A percentile compares a stretch with the other conserved stretches of the same genome.
These are phyloP conservation scores for Eupithecia inturbata DNA, from an alignment of 2,888 invertebrate species.

Conservation along the genomic window DNA sequence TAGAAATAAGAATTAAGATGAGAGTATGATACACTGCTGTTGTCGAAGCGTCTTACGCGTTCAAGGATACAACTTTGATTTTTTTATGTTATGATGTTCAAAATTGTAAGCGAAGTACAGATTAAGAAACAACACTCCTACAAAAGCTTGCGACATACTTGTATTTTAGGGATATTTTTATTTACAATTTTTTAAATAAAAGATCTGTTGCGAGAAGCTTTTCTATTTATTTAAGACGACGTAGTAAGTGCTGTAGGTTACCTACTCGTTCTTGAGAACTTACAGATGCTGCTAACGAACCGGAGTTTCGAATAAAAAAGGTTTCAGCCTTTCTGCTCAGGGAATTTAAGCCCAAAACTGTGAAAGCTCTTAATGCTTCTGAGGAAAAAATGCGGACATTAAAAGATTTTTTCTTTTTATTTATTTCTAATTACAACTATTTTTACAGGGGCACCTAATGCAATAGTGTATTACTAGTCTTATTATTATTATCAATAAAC, in stretches of 20 bases:
- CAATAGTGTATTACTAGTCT: too few species aligned
- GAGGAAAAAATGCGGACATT: too few species aligned
- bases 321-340: neutral
- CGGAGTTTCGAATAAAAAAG: neutral
- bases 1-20: constrained; percentile 15
- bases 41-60: neutral
- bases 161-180: too few species aligned
- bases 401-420: too few species aligned
- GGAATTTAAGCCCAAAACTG: neutral
- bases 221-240: neutral
- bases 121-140: neutral
- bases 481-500: too few species aligned
- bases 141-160: neutral
- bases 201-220: neutral
- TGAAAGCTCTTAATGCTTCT: neutral
- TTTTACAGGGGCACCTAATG: too few species aligned
- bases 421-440: too few species aligned
- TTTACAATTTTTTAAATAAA: neutral
- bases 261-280: neutral
- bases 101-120: neutral
- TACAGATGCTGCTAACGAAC: neutral
- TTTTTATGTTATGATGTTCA: neutral
- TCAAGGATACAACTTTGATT: neutral
- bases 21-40: constrained; percentile 3
- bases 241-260: neutral